Conservation (phyloP, 2,113 vertebrate genomes). For the Numenius arquata region DNA sequence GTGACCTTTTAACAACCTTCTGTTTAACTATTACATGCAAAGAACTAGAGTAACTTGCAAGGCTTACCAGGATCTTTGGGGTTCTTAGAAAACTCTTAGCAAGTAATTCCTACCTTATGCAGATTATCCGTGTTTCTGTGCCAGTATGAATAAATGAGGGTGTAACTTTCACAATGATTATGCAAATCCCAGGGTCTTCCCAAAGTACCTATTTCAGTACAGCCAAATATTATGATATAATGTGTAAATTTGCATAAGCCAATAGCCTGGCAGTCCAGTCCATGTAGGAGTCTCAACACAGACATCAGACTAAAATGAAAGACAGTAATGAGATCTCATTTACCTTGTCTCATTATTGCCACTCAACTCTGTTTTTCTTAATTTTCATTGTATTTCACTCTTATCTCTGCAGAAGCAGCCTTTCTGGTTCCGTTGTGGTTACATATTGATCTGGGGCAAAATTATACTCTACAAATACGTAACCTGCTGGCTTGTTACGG, state of each 20-base stretch:
- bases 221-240: background rate
- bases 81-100: background rate
- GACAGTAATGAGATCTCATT: background rate
- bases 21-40: background rate
- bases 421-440: conserved; percentile 94
- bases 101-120: background rate
- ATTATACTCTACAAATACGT: conserved; percentile 95
- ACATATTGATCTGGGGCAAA: conserved; percentile 93
- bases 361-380: background rate
- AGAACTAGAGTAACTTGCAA: background rate
- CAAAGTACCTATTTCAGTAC: background rate
- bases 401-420: conserved; percentile 78
- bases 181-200: background rate
- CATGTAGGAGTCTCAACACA: background rate
- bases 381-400: background rate
- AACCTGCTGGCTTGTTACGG: conserved; percentile 96
- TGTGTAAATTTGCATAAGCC: background rate
- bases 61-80: background rate
- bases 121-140: background rate
- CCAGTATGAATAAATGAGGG: background rate
- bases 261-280: background rate
- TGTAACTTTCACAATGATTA: background rate
- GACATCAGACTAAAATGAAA: background rate
- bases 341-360: background rate
- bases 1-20: background rate